phyloP scores from a whole-genome alignment of 1,140 invertebrate genomes.

The Ceratosolen fusciceps region DNA sequence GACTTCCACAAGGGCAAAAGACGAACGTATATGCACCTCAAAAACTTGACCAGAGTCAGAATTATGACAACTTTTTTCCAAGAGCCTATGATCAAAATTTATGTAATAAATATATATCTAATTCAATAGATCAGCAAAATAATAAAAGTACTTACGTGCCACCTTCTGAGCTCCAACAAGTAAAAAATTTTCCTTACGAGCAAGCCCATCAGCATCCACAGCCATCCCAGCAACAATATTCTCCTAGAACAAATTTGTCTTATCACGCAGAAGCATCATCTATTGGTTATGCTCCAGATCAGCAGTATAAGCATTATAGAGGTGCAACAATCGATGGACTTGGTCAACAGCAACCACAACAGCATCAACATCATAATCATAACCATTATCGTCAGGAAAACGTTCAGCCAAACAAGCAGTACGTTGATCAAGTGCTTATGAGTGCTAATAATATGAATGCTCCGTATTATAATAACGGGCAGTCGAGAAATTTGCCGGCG shows the following conservation, averaged over 20 bases:
- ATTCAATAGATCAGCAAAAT: slow-evolving; percentile 62
- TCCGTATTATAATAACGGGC: slow-evolving; percentile 57
- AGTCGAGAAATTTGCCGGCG: slow-evolving; percentile 59
- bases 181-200: slow-evolving; percentile 57
- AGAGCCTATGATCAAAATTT: slow-evolving; percentile 44
- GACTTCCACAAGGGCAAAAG: slow-evolving; percentile 54
- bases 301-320: slow-evolving; percentile 63
- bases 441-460: slow-evolving; percentile 51
- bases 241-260: slow-evolving; percentile 57
- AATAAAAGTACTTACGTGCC: slow-evolving; percentile 66
- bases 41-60: slow-evolving; percentile 58
- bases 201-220: slow-evolving; percentile 54
- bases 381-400: slow-evolving; percentile 65
- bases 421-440: slow-evolving; percentile 55
- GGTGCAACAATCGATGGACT: slow-evolving; percentile 58
- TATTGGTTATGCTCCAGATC: slow-evolving; percentile 52
- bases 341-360: too few relatives aligned
- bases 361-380: too few relatives aligned
- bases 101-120: slow-evolving; percentile 59
- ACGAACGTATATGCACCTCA: slow-evolving; percentile 55
- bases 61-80: slow-evolving; percentile 58
- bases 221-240: slow-evolving; percentile 52
- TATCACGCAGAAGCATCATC: slow-evolving; percentile 62
- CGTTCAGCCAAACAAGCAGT: slow-evolving; percentile 60
- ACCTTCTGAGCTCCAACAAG: slow-evolving; percentile 66